Conservation (phyloP, 2,113 vertebrate species). For the Ictidomys tridecemlineatus region DNA sequence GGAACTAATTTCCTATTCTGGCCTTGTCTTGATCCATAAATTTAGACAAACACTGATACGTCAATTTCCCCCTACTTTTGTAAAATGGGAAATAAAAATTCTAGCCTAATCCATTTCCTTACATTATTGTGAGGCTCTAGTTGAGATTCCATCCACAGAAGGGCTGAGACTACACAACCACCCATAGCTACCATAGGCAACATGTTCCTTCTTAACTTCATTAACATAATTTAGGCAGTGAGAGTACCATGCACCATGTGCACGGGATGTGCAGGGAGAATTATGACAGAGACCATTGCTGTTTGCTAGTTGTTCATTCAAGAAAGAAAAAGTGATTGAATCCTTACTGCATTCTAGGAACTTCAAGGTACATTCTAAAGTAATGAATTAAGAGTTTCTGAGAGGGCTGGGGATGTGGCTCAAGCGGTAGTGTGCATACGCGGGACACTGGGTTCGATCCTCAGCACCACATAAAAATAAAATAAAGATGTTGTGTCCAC, state of each 20-base stretch:
- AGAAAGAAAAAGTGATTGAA: slow-evolving; percentile 20
- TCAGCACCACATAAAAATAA: no score
- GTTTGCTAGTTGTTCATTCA: not conserved
- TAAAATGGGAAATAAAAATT: not conserved
- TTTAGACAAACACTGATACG: not conserved
- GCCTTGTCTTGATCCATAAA: not conserved
- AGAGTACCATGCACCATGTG: not conserved
- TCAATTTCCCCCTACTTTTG: not conserved
- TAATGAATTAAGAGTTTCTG: not conserved
- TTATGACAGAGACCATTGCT: not conserved
- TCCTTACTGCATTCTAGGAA: not conserved
- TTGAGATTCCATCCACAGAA: not conserved
- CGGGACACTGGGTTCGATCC: no score
- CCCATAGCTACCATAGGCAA: not conserved
- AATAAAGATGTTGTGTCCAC: no score
- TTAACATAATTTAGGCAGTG: not conserved
- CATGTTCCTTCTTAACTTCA: not conserved
- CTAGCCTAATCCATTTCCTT: not conserved
- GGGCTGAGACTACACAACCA: not conserved
- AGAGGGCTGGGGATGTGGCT: no score
- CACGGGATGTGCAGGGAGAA: not conserved
- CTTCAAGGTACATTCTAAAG: not conserved
- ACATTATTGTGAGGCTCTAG: not conserved
- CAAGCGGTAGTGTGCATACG: no score
- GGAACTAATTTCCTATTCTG: not conserved